These are phyloP conservation scores for Phalacrocorax carbo DNA, from an alignment of 2,113 vertebrate species.

Conservation along the genomic window DNA sequence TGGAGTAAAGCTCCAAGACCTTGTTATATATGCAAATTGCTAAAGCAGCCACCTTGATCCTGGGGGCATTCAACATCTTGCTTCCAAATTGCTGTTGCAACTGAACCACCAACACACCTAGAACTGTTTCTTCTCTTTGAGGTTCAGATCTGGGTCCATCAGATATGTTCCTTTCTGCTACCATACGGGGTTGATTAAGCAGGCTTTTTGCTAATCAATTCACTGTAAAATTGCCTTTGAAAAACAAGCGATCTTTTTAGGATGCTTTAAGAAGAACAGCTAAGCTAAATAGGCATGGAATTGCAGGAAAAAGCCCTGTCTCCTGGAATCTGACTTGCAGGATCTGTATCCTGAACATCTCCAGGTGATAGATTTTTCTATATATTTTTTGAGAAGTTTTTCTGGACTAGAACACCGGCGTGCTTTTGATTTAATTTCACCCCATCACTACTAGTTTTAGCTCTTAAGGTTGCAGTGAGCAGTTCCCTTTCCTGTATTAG, in stretches of 20 bases:
- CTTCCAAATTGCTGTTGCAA: background rate
- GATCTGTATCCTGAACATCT: background rate
- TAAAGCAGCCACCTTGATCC: background rate
- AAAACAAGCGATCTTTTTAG: background rate
- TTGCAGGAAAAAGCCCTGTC: background rate
- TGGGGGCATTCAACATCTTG: background rate
- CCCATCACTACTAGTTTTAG: background rate
- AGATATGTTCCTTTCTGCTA: background rate
- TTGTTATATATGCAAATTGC: too few species aligned
- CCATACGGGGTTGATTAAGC: background rate
- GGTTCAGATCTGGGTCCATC: background rate
- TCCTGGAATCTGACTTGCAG: background rate
- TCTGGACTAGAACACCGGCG: background rate
- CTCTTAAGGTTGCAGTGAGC: background rate
- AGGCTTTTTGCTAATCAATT: background rate
- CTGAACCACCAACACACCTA: background rate
- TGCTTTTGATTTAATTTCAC: background rate
- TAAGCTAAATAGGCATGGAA: background rate
- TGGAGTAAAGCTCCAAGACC: background rate
- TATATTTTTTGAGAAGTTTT: background rate
- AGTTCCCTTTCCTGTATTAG: background rate
- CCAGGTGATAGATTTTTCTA: background rate
- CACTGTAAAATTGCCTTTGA: background rate
- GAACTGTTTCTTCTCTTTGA: background rate
- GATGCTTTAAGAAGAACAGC: background rate